Evolutionary conservation across 1,140 invertebrate genomes (phyloP).

Genomic region (Drosophila chauvacae): DNA sequence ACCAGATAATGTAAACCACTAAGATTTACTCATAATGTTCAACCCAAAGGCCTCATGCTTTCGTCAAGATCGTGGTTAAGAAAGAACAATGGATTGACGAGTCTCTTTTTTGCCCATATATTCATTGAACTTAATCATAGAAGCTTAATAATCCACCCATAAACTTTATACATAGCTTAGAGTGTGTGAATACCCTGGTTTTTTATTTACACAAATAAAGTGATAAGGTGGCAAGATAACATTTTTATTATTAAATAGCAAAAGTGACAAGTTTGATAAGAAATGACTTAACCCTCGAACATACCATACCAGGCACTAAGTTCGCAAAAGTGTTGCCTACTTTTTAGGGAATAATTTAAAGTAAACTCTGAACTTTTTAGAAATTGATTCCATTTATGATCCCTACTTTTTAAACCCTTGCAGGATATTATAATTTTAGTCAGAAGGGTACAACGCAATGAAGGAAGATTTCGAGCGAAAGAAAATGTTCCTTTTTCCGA

Average conservation of each 20-base stretch:
- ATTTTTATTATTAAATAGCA: background rate
- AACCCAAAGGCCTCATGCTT: background rate
- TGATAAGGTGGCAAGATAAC: background rate
- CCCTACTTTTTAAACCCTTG: no score
- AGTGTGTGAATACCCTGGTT: background rate
- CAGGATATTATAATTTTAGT: no score
- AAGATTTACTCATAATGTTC: background rate
- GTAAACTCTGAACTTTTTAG: background rate
- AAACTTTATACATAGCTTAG: no score
- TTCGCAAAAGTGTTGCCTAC: background rate
- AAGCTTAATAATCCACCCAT: conserved; percentile 1
- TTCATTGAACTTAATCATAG: conserved; percentile 1
- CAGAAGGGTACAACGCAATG: no score
- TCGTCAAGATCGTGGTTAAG: conserved; percentile 7
- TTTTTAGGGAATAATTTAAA: background rate
- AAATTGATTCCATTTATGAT: background rate
- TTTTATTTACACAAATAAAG: background rate
- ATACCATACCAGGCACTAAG: background rate
- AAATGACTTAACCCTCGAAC: background rate
- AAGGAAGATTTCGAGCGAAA: no score
- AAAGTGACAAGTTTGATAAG: background rate
- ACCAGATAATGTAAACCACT: background rate
- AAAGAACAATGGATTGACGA: conserved; percentile 10
- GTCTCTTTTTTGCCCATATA: background rate
- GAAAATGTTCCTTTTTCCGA: no score